phyloP scores from a whole-genome alignment of 2,888 invertebrate genomes.

The Temnothorax ravouxi region DNA sequence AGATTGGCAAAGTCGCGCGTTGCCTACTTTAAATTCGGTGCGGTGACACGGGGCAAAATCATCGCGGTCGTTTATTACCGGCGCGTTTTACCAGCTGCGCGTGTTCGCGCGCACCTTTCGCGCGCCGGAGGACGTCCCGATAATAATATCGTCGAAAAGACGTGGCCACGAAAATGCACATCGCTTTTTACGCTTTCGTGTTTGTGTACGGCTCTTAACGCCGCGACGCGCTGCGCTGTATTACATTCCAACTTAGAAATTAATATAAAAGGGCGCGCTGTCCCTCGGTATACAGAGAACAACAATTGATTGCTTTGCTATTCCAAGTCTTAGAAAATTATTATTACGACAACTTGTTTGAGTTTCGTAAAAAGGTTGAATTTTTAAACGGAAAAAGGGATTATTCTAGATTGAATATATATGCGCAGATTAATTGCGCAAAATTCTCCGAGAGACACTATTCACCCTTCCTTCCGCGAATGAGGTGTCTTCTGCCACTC shows the following conservation, averaged over 20 bases:
- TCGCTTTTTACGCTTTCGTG: neutral
- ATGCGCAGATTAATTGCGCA: neutral
- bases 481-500: neutral
- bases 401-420: neutral
- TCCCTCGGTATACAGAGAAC: neutral
- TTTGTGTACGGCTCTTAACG: neutral
- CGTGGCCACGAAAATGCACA: neutral
- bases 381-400: neutral
- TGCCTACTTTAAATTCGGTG: conserved; percentile 49
- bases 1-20: conserved; percentile 60
- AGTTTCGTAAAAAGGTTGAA: neutral
- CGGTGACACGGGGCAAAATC: conserved; percentile 54
- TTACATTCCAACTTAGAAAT: neutral
- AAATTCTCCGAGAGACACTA: neutral
- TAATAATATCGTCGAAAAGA: conserved; percentile 38
- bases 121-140: conserved; percentile 13
- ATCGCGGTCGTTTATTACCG: conserved; percentile 48
- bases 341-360: neutral
- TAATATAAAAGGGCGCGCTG: neutral
- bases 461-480: neutral
- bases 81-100: conserved; percentile 40
- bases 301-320: neutral
- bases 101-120: conserved; percentile 23
- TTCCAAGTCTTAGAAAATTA: neutral
- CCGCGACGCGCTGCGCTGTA: neutral